These are phyloP conservation scores for Stichopus chloronotus DNA, from an alignment of 35 echinoderm and acorn worm genomes.

Conservation along the genomic window DNA sequence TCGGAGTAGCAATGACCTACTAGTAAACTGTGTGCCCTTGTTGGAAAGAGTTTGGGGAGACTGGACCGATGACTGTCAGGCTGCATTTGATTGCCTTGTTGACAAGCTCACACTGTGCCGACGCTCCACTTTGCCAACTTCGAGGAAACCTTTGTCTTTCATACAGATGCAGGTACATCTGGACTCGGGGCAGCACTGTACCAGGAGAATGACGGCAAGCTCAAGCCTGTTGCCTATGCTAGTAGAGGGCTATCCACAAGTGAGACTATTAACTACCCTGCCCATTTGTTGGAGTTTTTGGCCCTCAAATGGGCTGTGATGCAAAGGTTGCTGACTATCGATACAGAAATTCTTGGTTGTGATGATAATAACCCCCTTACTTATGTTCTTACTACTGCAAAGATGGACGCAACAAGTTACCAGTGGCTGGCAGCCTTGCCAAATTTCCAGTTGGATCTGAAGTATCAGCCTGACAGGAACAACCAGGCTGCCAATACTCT, in stretches of 20 bases:
- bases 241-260: constrained; percentile 33
- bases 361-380: constrained; percentile 47
- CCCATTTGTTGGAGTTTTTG: constrained; percentile 62
- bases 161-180: constrained; percentile 68
- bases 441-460: constrained; percentile 21
- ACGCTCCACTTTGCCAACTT: constrained; percentile 68
- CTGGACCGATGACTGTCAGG: constrained; percentile 49
- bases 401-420: constrained; percentile 49
- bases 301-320: constrained; percentile 66
- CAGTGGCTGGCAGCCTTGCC: constrained; percentile 36
- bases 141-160: constrained; percentile 64
- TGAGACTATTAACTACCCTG: constrained; percentile 53
- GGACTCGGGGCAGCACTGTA: constrained; percentile 72
- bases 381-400: constrained; percentile 42
- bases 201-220: constrained; percentile 67
- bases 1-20: no score
- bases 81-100: constrained; percentile 41
- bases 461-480: constrained; percentile 44
- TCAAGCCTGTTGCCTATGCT: constrained; percentile 65
- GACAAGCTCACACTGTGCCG: constrained; percentile 10
- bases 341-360: constrained; percentile 22
- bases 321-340: constrained; percentile 49
- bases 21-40: no score
- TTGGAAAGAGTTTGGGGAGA: no score
- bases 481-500: constrained; percentile 68